Base-by-base conservation (phyloP, 2,888 invertebrate species). In the Brachylomia viminalis region DNA sequence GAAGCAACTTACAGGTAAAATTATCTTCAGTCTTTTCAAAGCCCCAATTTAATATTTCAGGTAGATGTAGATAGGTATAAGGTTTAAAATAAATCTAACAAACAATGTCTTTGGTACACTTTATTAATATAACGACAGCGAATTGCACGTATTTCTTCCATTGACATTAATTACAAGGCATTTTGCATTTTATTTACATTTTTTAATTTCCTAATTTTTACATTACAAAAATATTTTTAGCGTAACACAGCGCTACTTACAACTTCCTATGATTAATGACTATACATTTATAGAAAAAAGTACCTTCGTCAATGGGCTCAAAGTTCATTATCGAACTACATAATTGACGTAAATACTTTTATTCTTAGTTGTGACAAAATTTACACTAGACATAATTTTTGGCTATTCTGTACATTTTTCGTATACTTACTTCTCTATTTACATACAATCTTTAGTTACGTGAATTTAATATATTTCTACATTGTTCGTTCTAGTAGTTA, bases 221-320 rank as follows among this genome's bases (percentile, higher is more conserved):
- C 77, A 85, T 88, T 88, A 87, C 76, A 89, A 88, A 89, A 88
- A 89, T 89, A 88, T 69, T 79, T 83, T 85, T 80, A 84, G 80
- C 79, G 56, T 74, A 81, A 80, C 64, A 79, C 78, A 77, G 56
- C 74, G 66, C 86, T 86, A 80, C 79, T 65, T 70, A 67, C 15
- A 62, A 76, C 61, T 62, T 61, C 49, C 68, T 86, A 82, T 23
- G 59, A 67, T 72, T 80, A 87, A 81, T 76, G 71, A 84, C 84
- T 83, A 87, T 79, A 87, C 77, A 87, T 81, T 83, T 75, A 90
- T 74, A 82, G 69, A 86, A 94, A 94, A 95, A 95, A 96, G 95
- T 93, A 92, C 81, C 90, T 93, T 81, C 92, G 90, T 92, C 96
- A 96, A 95, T 89, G 96, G 96, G 96, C 96, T 96, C 96, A 95